Evolutionary conservation across 2,888 invertebrate genomes (phyloP).

Genomic region (Pseudoips prasinana): DNA sequence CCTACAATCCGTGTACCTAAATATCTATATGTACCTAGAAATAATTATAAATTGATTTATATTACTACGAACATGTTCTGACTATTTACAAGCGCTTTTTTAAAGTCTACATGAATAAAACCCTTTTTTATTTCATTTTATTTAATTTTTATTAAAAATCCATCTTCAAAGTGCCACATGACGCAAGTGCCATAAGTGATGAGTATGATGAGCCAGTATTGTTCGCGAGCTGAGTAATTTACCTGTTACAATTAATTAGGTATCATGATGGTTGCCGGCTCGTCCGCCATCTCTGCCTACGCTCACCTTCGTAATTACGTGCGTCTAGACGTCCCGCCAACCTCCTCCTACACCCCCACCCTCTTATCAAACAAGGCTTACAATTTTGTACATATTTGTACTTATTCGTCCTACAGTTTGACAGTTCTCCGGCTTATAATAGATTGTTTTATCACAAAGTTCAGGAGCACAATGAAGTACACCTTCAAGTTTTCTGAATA

Average conservation of each 20-base stretch:
- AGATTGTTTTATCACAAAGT: background rate
- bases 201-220: too few relatives aligned
- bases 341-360: conserved; percentile 47
- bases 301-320: conserved; percentile 76
- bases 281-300: conserved; percentile 55
- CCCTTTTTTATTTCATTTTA: too few relatives aligned
- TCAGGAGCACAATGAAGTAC: background rate
- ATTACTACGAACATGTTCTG: too few relatives aligned
- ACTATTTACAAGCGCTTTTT: too few relatives aligned
- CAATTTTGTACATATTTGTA: conserved; percentile 37
- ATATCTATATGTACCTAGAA: too few relatives aligned
- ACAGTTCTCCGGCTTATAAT: background rate
- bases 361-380: conserved; percentile 52
- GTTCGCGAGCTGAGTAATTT: conserved; percentile 33
- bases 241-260: conserved; percentile 53
- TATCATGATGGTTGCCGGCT: conserved; percentile 46
- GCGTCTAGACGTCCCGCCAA: conserved; percentile 74
- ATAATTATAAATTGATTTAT: too few relatives aligned
- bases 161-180: too few relatives aligned
- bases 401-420: conserved; percentile 18
- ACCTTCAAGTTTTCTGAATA: too few relatives aligned
- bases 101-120: too few relatives aligned
- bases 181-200: too few relatives aligned
- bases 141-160: too few relatives aligned
- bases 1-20: too few relatives aligned